phyloP scores from a whole-genome alignment of 2,113 vertebrate species.

The Glareola pratincola region DNA sequence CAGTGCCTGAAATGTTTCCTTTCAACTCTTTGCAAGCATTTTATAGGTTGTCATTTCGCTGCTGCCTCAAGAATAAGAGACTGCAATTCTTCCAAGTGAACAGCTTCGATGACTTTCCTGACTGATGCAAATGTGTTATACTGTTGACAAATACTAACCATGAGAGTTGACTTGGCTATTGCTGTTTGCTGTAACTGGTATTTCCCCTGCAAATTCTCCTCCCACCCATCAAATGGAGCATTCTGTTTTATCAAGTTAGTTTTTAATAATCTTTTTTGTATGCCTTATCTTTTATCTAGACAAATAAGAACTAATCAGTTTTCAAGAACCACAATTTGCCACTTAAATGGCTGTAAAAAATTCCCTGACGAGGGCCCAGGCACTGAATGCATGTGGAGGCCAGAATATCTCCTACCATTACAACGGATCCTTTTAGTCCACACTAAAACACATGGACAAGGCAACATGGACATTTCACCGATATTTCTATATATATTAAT shows the following conservation, averaged over 20 bases:
- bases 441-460: not conserved
- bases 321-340: not conserved
- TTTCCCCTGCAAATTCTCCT: slow-evolving; percentile 49
- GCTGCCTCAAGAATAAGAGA: slow-evolving; percentile 60
- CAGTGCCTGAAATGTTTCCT: slow-evolving; percentile 64
- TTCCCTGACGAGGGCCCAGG: not conserved
- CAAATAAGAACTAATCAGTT: not conserved
- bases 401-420: not conserved
- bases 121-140: slow-evolving; percentile 61
- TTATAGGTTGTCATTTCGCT: slow-evolving; percentile 67
- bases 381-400: not conserved
- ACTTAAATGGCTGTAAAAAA: not conserved
- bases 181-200: slow-evolving; percentile 6
- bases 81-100: slow-evolving; percentile 56
- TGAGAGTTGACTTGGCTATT: slow-evolving; percentile 52
- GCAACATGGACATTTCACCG: not conserved
- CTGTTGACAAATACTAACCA: slow-evolving; percentile 62
- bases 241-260: not conserved
- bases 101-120: slow-evolving; percentile 54
- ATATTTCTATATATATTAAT: not conserved
- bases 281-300: not conserved
- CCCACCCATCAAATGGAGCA: not conserved
- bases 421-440: not conserved
- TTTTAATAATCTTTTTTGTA: not conserved
- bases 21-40: slow-evolving; percentile 63